Conservation (phyloP, 1,140 invertebrate species). For the Lethrus apterus region DNA sequence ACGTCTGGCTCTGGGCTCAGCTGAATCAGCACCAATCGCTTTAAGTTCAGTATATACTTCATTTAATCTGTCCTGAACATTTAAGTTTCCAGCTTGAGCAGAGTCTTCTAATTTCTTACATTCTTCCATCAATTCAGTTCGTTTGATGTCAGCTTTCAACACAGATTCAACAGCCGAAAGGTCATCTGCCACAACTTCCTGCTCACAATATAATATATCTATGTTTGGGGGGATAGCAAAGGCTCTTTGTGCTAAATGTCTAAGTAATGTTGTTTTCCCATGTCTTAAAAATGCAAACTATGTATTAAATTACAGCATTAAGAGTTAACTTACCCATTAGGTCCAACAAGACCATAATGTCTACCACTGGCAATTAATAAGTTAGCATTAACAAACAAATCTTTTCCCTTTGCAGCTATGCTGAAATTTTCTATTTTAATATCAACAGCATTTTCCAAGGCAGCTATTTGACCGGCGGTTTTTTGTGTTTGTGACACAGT, state of each 20-base stretch:
- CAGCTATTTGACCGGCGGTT: conserved; percentile 70
- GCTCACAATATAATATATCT: conserved; percentile 97
- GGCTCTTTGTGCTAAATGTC: conserved; percentile 82
- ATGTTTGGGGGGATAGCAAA: conserved; percentile 94
- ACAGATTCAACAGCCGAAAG: conserved; percentile 88
- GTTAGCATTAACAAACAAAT: conserved; percentile 95
- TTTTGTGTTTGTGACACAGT: conserved; percentile 93
- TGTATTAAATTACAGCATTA: not conserved
- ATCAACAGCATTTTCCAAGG: conserved; percentile 91
- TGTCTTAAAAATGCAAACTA: conserved; percentile 53
- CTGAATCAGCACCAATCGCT: conserved; percentile 94
- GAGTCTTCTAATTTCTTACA: conserved; percentile 78
- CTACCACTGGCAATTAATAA: conserved; percentile 89
- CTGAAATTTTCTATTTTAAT: conserved; percentile 99
- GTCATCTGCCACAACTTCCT: conserved; percentile 93
- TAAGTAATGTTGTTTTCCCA: conserved; percentile 96
- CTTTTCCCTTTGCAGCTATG: conserved; percentile 95
- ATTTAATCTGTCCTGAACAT: conserved; percentile 71
- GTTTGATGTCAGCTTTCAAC: conserved; percentile 85
- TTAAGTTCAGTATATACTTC: conserved; percentile 93
- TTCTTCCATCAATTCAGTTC: conserved; percentile 74
- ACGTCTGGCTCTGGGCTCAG: conserved; percentile 87
- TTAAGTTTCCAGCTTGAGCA: conserved; percentile 58
- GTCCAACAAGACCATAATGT: conserved; percentile 95
- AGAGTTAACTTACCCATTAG: conserved; percentile 67